phyloP scores from a whole-genome alignment of 2,113 vertebrate species.

The Elephantulus edwardii region DNA sequence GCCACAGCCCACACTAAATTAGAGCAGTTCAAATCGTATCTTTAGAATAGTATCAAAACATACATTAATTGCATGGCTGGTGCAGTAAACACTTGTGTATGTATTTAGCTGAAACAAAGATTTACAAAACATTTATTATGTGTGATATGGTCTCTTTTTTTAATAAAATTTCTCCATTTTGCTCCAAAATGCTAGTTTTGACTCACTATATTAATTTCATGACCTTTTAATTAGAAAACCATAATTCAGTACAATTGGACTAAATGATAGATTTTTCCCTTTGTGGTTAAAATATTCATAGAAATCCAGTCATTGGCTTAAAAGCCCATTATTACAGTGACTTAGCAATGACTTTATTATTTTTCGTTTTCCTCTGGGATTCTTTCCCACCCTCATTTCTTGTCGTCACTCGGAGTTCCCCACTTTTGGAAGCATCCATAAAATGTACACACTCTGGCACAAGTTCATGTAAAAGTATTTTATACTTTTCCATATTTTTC shows the following conservation, averaged over 20 bases:
- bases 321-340: background rate
- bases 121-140: background rate
- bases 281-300: background rate
- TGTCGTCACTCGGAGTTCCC: background rate
- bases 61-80: background rate
- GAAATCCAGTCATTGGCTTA: background rate
- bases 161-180: background rate
- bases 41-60: background rate
- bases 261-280: background rate
- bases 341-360: constrained; percentile 13
- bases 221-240: background rate
- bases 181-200: constrained; percentile 11
- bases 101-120: background rate
- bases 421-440: background rate
- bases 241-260: background rate
- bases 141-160: background rate
- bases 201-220: background rate
- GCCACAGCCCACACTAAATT: background rate
- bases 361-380: constrained; percentile 26
- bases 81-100: background rate
- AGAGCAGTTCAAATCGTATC: background rate
- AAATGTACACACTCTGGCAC: constrained; percentile 17
- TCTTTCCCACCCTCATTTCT: background rate
- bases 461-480: constrained; percentile 44
- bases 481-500: constrained; percentile 18